Evolutionary conservation across 2,113 vertebrate genomes (phyloP).

Genomic region (Lepus europaeus): DNA sequence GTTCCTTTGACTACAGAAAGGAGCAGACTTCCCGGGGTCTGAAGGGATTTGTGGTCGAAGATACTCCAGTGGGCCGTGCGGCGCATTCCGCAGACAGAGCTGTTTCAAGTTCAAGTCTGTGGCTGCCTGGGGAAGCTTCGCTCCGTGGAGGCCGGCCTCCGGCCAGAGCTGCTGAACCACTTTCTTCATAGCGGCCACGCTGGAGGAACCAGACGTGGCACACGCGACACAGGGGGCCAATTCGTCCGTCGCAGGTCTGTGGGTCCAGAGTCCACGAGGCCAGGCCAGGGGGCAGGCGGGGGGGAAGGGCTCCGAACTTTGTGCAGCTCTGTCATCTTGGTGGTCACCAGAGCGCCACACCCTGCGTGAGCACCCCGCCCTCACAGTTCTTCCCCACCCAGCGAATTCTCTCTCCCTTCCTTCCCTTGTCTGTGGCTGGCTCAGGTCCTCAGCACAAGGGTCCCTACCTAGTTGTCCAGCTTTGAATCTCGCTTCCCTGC

Average conservation of each 20-base stretch:
- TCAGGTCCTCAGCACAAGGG: not conserved
- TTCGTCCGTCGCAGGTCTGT: not conserved
- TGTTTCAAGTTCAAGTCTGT: slow-evolving; percentile 93
- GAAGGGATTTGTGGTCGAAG: slow-evolving; percentile 98
- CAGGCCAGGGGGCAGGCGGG: not conserved
- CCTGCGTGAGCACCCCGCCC: no score
- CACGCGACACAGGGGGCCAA: not conserved
- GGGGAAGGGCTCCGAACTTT: slow-evolving; percentile 73
- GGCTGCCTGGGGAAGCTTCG: slow-evolving; percentile 98
- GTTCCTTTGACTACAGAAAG: slow-evolving; percentile 92
- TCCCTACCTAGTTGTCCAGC: not conserved
- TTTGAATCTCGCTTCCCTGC: not conserved
- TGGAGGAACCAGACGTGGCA: slow-evolving; percentile 93
- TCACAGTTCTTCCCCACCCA: not conserved
- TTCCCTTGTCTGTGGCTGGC: not conserved
- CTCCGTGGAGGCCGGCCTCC: slow-evolving; percentile 94
- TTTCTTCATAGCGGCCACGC: slow-evolving; percentile 94
- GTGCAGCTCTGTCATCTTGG: not conserved
- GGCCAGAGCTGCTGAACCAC: slow-evolving; percentile 95
- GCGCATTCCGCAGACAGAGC: slow-evolving; percentile 97
- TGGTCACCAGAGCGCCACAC: not conserved
- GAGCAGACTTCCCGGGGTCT: slow-evolving; percentile 98
- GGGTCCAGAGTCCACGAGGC: fast-evolving
- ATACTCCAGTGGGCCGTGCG: slow-evolving; percentile 98
- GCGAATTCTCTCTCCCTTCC: not conserved